Percentiles rank a stretch among this genome's conserved stretches.
Evolutionary conservation across 64 coral and sea anemone species (phyloP).

Genomic region (Anthopleura sola): DNA sequence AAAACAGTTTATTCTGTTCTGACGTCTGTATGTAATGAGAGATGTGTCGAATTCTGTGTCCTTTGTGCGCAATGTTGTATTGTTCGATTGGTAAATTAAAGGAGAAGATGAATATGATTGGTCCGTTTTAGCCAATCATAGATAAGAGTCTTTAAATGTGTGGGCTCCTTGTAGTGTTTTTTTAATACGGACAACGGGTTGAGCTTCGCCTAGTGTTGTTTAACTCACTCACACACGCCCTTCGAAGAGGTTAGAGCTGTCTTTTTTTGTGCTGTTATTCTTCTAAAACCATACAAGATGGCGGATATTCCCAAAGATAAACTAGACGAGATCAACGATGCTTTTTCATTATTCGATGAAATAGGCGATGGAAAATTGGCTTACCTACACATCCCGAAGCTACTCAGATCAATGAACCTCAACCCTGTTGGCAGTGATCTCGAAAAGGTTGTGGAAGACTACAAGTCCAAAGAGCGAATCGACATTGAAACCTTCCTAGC

Average conservation of each 20-base stretch:
- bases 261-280: background rate
- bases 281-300: background rate
- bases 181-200: background rate
- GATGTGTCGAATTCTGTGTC: background rate
- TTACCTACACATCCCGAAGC: slow-evolving; percentile 40
- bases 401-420: slow-evolving; percentile 63
- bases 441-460: slow-evolving; percentile 49
- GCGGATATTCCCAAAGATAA: slow-evolving; percentile 7
- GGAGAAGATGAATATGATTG: background rate
- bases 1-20: background rate
- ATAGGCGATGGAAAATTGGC: slow-evolving; percentile 78
- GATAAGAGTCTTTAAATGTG: background rate
- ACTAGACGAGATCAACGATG: slow-evolving; percentile 61
- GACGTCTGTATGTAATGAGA: background rate
- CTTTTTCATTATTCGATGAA: slow-evolving; percentile 65
- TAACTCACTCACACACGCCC: background rate
- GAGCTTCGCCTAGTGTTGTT: background rate
- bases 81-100: background rate
- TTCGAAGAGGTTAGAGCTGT: background rate
- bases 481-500: slow-evolving; percentile 61
- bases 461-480: slow-evolving; percentile 46
- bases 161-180: background rate
- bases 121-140: background rate
- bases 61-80: background rate
- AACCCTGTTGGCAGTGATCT: slow-evolving; percentile 71